Conservation (phyloP, 1,140 invertebrate genomes). For the Philotrypesis tridentata region DNA sequence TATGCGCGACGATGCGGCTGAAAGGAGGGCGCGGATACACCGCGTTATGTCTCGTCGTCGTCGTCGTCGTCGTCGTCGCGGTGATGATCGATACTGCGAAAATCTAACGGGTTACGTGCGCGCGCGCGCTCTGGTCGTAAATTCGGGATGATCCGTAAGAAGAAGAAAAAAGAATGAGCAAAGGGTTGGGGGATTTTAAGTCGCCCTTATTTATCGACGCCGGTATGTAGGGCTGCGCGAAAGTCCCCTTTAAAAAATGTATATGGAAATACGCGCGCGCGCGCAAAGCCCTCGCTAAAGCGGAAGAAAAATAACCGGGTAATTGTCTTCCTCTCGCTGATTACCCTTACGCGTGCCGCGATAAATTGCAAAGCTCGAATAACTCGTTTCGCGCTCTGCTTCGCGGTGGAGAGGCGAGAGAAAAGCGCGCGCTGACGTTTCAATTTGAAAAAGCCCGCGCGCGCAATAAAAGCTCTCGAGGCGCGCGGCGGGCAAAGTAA, state of each 20-base stretch:
- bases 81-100: conserved; percentile 29
- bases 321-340: not conserved
- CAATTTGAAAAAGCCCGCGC: not conserved
- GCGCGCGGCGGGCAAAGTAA: not conserved
- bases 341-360: not conserved
- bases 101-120: not conserved
- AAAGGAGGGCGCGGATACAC: conserved; percentile 31
- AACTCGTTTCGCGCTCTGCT: not conserved
- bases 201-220: not conserved
- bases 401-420: not conserved
- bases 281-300: not conserved
- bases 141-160: no score
- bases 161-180: no score
- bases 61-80: no score
- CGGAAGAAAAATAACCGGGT: not conserved
- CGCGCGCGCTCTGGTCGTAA: no score
- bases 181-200: no score
- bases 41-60: not conserved
- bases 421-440: not conserved
- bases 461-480: not conserved
- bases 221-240: not conserved
- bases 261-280: not conserved
- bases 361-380: not conserved
- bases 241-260: not conserved
- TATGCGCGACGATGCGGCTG: not conserved